Conservation (phyloP, 1,140 invertebrate species). For the Meloidogyne exigua region DNA sequence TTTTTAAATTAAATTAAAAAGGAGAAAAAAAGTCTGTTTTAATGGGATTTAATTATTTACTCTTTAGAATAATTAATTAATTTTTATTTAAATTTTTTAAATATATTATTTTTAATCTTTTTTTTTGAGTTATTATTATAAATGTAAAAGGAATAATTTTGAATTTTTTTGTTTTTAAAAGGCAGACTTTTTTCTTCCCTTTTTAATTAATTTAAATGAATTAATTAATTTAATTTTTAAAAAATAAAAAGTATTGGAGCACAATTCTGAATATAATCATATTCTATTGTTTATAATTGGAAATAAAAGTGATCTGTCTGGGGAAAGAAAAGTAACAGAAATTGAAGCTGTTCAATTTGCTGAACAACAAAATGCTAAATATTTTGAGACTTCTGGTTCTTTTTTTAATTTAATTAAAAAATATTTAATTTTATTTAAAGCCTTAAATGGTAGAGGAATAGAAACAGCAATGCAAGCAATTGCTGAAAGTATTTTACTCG, state of each 20-base stretch:
- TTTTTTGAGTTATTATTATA: too few relatives aligned
- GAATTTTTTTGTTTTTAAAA: too few relatives aligned
- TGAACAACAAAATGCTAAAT: constrained; percentile 36
- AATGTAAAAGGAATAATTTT: too few relatives aligned
- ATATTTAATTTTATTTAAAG: background rate
- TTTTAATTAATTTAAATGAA: background rate
- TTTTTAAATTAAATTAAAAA: constrained; percentile 1
- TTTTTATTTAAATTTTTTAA: too few relatives aligned
- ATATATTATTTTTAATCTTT: too few relatives aligned
- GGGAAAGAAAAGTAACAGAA: constrained; percentile 22
- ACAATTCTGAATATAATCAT: background rate
- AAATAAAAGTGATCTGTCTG: constrained; percentile 42
- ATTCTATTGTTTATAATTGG: constrained; percentile 38
- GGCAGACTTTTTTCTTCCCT: too few relatives aligned
- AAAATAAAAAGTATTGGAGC: background rate
- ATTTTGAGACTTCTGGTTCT: constrained; percentile 46
- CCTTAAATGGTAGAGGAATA: constrained; percentile 42
- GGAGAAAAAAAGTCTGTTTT: too few relatives aligned
- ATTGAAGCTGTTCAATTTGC: constrained; percentile 41
- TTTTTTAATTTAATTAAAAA: background rate
- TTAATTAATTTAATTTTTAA: background rate
- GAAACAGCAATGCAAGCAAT: constrained; percentile 34
- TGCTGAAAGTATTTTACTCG: constrained; percentile 20
- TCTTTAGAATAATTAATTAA: too few relatives aligned
- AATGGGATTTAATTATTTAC: too few relatives aligned